These are phyloP conservation scores for Stictonetta naevosa DNA, from an alignment of 2,113 vertebrate species.

Conservation along the genomic window DNA sequence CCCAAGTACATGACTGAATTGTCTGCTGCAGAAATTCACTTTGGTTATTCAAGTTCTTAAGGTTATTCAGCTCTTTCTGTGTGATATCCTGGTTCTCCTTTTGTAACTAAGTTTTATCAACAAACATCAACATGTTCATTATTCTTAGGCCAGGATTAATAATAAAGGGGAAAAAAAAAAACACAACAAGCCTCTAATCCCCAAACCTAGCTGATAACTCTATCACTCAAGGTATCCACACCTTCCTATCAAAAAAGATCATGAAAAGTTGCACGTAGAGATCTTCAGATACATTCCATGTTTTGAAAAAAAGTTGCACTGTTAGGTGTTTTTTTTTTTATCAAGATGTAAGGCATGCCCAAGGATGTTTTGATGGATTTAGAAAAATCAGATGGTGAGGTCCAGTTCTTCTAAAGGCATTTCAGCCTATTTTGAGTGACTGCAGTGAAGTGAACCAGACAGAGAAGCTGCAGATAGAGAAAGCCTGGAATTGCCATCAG, in stretches of 20 bases:
- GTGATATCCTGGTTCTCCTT: neutral
- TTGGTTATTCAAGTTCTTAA: neutral
- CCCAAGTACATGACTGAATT: neutral
- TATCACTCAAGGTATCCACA: neutral
- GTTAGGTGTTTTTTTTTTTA: neutral
- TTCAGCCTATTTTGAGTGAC: neutral
- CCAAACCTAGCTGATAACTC: neutral
- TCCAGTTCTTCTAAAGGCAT: neutral
- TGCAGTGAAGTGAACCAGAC: neutral
- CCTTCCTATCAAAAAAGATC: accelerated
- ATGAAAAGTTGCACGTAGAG: accelerated
- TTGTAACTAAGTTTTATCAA: neutral
- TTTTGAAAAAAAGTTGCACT: neutral
- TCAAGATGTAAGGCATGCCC: neutral
- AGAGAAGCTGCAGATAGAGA: neutral
- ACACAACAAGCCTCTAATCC: neutral
- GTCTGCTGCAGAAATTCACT: neutral
- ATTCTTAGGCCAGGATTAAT: neutral
- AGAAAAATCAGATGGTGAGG: neutral
- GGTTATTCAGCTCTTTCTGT: neutral
- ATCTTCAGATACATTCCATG: neutral
- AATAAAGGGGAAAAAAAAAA: neutral
- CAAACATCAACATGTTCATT: neutral
- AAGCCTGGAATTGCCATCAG: accelerated
- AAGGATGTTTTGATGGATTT: neutral